These are phyloP conservation scores for Watsonalla cultraria DNA, from an alignment of 2,888 invertebrate species.

Conservation along the genomic window DNA sequence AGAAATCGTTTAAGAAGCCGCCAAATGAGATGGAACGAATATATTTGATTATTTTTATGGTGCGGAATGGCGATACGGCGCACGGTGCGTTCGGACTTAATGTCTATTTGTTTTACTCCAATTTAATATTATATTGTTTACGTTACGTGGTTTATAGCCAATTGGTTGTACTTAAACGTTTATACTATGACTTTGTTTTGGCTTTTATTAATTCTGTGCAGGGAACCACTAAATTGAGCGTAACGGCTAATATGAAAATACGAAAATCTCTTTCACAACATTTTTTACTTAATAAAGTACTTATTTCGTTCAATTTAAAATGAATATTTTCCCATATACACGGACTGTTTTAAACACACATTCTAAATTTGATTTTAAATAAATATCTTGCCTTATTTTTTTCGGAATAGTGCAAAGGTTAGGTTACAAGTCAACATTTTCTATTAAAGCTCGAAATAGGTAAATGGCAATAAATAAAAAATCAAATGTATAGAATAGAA, in stretches of 20 bases:
- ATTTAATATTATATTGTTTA: constrained; percentile 63
- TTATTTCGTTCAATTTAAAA: too few species aligned
- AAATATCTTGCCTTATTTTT: too few species aligned
- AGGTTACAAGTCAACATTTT: too few species aligned
- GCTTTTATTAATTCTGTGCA: constrained; percentile 4
- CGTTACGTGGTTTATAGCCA: constrained; percentile 38
- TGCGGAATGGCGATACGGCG: constrained; percentile 69
- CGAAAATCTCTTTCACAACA: too few species aligned
- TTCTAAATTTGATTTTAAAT: too few species aligned
- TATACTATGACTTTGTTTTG: constrained; percentile 1
- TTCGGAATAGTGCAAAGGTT: too few species aligned
- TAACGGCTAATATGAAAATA: too few species aligned
- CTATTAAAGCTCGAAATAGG: background rate
- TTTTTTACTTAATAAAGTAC: too few species aligned
- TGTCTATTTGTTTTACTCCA: constrained; percentile 71
- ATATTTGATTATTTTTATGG: constrained; percentile 79
- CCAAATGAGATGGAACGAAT: constrained; percentile 79
- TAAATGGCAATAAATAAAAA: background rate
- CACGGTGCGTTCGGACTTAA: constrained; percentile 55
- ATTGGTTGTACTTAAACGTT: constrained; percentile 19
- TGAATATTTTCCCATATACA: too few species aligned
- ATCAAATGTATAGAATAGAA: background rate
- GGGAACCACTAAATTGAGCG: constrained; percentile 12
- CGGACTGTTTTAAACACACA: too few species aligned
- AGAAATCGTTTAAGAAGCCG: constrained; percentile 78